phyloP scores from a whole-genome alignment of 2,888 invertebrate genomes.

The Eupithecia subfuscata region DNA sequence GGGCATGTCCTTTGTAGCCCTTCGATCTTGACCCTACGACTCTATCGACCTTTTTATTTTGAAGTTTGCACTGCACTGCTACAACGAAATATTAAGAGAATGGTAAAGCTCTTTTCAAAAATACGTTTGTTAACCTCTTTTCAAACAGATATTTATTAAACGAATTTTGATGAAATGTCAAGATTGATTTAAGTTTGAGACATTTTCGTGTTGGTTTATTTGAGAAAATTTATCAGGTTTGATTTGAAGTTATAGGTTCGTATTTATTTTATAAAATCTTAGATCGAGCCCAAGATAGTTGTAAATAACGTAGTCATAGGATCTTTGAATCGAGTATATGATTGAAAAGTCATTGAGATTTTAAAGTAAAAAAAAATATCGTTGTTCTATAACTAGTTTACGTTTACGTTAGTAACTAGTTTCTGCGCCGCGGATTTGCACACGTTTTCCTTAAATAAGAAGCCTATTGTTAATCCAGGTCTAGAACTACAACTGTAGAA shows the following conservation, averaged over 20 bases:
- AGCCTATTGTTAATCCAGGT: no score
- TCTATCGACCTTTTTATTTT: constrained; percentile 24
- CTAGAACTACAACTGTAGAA: no score
- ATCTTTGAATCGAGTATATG: no score
- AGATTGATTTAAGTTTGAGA: neutral
- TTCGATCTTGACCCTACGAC: neutral
- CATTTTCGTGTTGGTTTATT: neutral
- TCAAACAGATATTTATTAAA: neutral
- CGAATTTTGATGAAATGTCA: neutral
- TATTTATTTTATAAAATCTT: no score
- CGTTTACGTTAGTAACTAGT: no score
- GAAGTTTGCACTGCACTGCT: constrained; percentile 22
- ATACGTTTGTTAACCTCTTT: neutral
- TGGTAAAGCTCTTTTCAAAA: constrained; percentile 6
- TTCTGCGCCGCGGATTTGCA: neutral
- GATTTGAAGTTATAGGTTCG: no score
- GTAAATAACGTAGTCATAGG: no score
- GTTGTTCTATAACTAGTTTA: no score
- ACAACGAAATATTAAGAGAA: constrained; percentile 21
- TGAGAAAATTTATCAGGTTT: no score
- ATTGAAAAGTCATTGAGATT: no score
- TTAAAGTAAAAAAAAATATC: no score
- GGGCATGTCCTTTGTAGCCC: neutral
- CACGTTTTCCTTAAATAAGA: neutral
- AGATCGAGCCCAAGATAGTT: no score